Evolutionary conservation across 2,113 vertebrate genomes (phyloP), one percentile per base, ranked within the genome.

Genomic region (Tachuris rubrigastra): DNA sequence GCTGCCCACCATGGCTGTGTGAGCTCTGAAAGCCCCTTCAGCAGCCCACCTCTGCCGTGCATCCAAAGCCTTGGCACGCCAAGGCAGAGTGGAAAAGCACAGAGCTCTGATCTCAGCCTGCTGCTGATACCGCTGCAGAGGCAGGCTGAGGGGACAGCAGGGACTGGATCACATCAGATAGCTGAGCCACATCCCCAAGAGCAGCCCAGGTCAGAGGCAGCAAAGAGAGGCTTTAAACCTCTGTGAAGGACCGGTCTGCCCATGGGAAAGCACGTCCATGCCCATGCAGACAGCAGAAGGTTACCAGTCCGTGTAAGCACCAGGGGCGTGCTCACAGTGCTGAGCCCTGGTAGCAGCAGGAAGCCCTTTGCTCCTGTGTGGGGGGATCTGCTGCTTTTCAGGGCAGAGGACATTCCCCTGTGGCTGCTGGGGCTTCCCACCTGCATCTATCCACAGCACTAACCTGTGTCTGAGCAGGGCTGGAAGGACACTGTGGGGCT

Each of bases 1-100:
- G 15, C 46, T 35, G 33, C 49, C 30, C 6, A 2, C 28, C 2
- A 0, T 1, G 3, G 35, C 37, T 1, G 0, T 24, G 30, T 30
- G 22, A 52, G 42, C 52, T 52, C 55, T 41, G 41, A 58, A 87
- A 79, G 42, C 30, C 23, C 37, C 46, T 67, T 72, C 52, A 28
- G 37, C 53, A 50, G 25, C 15, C 41, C 28, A n/a, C 8, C 37
- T 44, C 33, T 1, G 0, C 42, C 22, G 8, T n/a, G 24, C 28
- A 22, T 14, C 33, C 35, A 39, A 56, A 66, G 14, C 53, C 30
- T 62, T 15, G 30, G 83, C 33, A 28, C 3, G 1, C 0, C 1
- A 50, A 72, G 42, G 13, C 46, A 25, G 0, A 56, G 80, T 1
- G 2, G 66, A 60, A 63, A 82, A 78, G 37, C 27, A 33, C 27